These are phyloP conservation scores for Meda fulgida DNA, from an alignment of 2,797 vertebrate species.

Conservation along the genomic window DNA sequence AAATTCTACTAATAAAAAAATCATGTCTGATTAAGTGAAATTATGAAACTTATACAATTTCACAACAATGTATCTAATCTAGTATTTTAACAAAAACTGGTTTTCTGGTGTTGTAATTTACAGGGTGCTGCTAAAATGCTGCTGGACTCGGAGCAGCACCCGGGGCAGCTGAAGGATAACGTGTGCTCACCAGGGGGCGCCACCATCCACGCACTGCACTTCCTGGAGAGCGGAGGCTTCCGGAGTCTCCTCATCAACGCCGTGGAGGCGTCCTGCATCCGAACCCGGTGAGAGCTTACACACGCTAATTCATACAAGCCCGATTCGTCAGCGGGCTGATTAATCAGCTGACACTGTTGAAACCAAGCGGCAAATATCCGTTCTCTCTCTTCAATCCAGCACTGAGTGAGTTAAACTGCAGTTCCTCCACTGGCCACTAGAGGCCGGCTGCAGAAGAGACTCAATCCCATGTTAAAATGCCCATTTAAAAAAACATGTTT, in stretches of 20 bases:
- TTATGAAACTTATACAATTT: background rate
- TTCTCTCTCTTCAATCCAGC: no score
- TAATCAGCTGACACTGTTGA: background rate
- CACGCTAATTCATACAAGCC: background rate
- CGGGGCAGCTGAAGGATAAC: slow-evolving; percentile 87
- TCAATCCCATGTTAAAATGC: no score
- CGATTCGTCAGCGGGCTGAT: background rate
- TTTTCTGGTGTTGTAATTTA: background rate
- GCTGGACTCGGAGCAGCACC: slow-evolving; percentile 86
- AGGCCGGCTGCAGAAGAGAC: no score
- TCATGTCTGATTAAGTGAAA: background rate
- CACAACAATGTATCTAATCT: background rate
- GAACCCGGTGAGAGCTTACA: slow-evolving; percentile 77
- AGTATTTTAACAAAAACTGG: background rate
- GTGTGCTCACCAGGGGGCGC: slow-evolving; percentile 88
- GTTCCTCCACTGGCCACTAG: no score
- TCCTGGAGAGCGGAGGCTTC: slow-evolving; percentile 88
- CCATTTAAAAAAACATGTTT: no score
- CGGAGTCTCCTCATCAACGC: slow-evolving; percentile 89
- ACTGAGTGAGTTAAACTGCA: no score
- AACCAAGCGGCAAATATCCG: no score
- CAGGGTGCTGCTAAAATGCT: slow-evolving; percentile 89
- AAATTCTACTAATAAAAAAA: no score
- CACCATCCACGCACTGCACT: slow-evolving; percentile 88
- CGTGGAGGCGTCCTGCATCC: slow-evolving; percentile 88